Evolutionary conservation across 1,140 invertebrate species (phyloP).

Genomic region (Trichonephila clavipes): DNA sequence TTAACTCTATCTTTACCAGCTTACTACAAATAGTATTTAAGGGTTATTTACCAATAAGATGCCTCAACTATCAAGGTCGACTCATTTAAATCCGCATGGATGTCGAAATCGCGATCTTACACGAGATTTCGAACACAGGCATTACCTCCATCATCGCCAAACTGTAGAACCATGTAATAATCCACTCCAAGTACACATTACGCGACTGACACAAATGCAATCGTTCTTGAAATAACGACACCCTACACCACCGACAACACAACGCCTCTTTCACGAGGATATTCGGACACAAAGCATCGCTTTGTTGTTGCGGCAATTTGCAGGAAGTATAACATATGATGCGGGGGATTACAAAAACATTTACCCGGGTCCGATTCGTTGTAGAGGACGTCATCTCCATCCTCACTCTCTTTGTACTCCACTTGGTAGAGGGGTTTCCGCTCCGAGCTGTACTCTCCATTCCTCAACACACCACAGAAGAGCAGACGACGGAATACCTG

Average conservation of each 20-base stretch:
- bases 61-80: too few relatives aligned
- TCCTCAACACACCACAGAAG: constrained; percentile 42
- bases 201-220: not conserved
- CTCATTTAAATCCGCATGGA: too few relatives aligned
- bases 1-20: too few relatives aligned
- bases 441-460: constrained; percentile 35
- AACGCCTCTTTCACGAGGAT: too few relatives aligned
- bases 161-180: not conserved
- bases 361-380: not conserved
- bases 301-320: not conserved
- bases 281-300: not conserved
- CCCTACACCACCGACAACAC: not conserved
- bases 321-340: not conserved
- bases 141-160: too few relatives aligned
- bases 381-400: constrained; percentile 3
- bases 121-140: too few relatives aligned
- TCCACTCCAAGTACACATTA: not conserved
- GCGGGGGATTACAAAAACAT: too few relatives aligned
- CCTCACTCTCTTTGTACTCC: constrained; percentile 56
- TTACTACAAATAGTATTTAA: too few relatives aligned
- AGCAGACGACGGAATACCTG: constrained; percentile 55
- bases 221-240: not conserved
- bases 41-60: too few relatives aligned
- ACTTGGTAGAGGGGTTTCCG: constrained; percentile 60
- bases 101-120: too few relatives aligned